Conservation (phyloP, 2,888 invertebrate species). For the Geotrupes spiniger region DNA sequence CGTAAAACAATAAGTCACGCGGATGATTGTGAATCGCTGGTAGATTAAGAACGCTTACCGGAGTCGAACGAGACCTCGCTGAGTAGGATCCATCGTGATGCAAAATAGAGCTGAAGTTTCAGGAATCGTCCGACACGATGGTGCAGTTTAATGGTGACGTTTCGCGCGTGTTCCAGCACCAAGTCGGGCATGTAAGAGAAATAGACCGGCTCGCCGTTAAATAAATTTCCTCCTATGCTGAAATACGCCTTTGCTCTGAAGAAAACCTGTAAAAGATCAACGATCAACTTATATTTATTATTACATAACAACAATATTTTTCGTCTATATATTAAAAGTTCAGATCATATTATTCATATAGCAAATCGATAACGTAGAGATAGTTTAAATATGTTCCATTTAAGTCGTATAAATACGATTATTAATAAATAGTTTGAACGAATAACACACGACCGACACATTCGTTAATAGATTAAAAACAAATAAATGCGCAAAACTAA, state of each 20-base stretch:
- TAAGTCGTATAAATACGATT: too few relatives aligned
- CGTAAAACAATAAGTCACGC: slow-evolving; percentile 36
- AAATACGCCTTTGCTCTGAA: slow-evolving; percentile 74
- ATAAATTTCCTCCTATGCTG: slow-evolving; percentile 70
- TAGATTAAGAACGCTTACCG: slow-evolving; percentile 53
- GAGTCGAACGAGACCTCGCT: slow-evolving; percentile 83
- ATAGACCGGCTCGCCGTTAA: slow-evolving; percentile 68
- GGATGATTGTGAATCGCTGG: slow-evolving; percentile 29
- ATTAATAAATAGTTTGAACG: too few relatives aligned
- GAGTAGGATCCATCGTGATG: slow-evolving; percentile 79
- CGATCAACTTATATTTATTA: too few relatives aligned
- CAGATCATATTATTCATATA: too few relatives aligned
- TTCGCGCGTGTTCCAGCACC: slow-evolving; percentile 73
- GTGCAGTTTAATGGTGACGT: slow-evolving; percentile 77
- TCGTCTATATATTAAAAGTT: too few relatives aligned
- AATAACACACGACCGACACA: too few relatives aligned
- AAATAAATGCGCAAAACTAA: too few relatives aligned
- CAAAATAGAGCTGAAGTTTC: slow-evolving; percentile 75
- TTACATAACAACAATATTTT: too few relatives aligned
- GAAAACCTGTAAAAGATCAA: slow-evolving; percentile 61
- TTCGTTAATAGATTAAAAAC: too few relatives aligned
- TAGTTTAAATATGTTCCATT: too few relatives aligned
- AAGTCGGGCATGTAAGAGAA: slow-evolving; percentile 75
- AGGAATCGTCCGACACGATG: slow-evolving; percentile 73
- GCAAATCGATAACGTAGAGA: too few relatives aligned